A percentile compares a stretch with the other conserved stretches of the same genome.
Evolutionary conservation across 30 jellyfish, hydroid and myxozoan species (phyloP).

Genomic region (Hydra vulgaris): DNA sequence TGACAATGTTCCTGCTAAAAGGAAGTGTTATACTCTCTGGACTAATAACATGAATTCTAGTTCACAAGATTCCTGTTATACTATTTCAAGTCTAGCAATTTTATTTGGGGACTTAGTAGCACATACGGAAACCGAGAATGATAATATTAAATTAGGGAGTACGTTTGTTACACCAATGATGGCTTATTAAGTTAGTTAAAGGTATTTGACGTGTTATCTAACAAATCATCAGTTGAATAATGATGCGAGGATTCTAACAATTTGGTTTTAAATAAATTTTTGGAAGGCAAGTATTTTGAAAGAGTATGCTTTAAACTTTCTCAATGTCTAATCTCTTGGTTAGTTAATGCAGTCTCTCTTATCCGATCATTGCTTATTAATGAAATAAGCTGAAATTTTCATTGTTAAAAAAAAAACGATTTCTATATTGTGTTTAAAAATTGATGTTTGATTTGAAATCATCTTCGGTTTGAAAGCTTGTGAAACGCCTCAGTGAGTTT

Average conservation of each 20-base stretch:
- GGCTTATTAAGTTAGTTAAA: neutral
- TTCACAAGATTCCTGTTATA: slow-evolving; percentile 10
- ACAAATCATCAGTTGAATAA: neutral
- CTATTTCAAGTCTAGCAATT: slow-evolving; percentile 23
- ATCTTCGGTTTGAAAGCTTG: neutral
- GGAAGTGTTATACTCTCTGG: slow-evolving; percentile 49
- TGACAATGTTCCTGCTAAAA: slow-evolving; percentile 18
- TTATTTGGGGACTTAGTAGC: slow-evolving; percentile 32
- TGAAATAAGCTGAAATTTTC: neutral
- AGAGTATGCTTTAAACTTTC: neutral
- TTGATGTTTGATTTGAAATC: neutral
- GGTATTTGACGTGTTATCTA: neutral
- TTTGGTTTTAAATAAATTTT: too few species aligned
- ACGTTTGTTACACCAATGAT: neutral
- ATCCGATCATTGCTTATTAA: neutral
- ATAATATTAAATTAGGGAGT: neutral
- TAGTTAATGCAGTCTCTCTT: neutral
- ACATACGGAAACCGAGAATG: slow-evolving; percentile 15
- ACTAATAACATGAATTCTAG: slow-evolving; percentile 27
- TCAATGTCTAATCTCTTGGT: neutral
- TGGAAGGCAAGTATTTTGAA: too few species aligned
- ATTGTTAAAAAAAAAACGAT: neutral
- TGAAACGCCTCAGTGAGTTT: neutral
- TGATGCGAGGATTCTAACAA: too few species aligned
- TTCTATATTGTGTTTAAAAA: neutral